A percentile compares a stretch with the other conserved stretches of the same genome.
Conservation (phyloP, 2,797 vertebrate species). For the Epinephelus coioides region DNA sequence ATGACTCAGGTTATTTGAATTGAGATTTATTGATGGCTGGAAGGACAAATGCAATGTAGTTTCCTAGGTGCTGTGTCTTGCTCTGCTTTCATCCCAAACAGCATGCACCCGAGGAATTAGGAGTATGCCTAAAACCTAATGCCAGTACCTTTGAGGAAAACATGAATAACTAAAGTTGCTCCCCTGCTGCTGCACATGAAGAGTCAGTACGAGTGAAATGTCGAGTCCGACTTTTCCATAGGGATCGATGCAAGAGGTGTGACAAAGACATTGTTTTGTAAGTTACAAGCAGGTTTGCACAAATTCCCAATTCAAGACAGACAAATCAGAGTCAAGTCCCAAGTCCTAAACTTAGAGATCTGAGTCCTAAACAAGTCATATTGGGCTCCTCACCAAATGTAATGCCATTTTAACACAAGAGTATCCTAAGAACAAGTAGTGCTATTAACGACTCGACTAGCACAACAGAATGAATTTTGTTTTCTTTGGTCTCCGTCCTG, state of each 20-base stretch:
- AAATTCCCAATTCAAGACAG: too few species aligned
- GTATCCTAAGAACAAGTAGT: too few species aligned
- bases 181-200: conserved; percentile 2
- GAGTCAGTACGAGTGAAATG: background rate
- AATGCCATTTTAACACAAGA: too few species aligned
- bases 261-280: too few species aligned
- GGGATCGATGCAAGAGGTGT: background rate
- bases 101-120: background rate
- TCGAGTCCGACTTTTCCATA: background rate
- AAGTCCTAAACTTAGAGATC: too few species aligned
- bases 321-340: too few species aligned
- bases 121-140: background rate
- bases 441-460: too few species aligned
- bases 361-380: too few species aligned
- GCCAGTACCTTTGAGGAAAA: conserved; percentile 11
- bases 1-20: conserved; percentile 30
- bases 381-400: too few species aligned
- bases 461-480: too few species aligned
- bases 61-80: conserved; percentile 4
- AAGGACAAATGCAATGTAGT: conserved; percentile 22
- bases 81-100: background rate
- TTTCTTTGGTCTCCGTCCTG: too few species aligned
- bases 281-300: too few species aligned
- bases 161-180: conserved; percentile 4
- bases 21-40: conserved; percentile 62